Conservation (phyloP, 2,113 vertebrate genomes). For the Lepisosteus oculatus region DNA sequence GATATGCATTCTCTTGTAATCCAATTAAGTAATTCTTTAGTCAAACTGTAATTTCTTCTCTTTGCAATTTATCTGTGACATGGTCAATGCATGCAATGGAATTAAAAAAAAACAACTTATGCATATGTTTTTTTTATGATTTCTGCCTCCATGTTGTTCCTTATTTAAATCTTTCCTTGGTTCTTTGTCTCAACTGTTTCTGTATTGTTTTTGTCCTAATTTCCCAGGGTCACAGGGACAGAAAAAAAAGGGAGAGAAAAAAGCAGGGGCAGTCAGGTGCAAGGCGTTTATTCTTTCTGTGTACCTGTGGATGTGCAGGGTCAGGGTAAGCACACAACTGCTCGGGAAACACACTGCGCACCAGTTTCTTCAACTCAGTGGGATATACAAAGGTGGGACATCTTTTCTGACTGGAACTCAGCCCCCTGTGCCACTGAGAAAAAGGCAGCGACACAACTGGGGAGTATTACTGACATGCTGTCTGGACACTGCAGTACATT, state of each 20-base stretch:
- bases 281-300: not conserved
- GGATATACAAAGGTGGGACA: slow-evolving; percentile 24
- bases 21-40: not conserved
- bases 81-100: too few relatives aligned
- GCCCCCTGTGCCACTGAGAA: slow-evolving; percentile 2
- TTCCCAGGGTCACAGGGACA: not conserved
- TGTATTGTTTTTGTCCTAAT: not conserved
- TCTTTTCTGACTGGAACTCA: not conserved
- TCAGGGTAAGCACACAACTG: slow-evolving; percentile 18
- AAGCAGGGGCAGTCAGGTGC: not conserved
- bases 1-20: not conserved
- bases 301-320: slow-evolving; percentile 18
- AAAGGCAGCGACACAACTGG: not conserved
- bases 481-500: too few relatives aligned
- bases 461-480: not conserved
- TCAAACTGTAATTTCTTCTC: not conserved
- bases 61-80: too few relatives aligned
- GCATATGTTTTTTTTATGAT: not conserved
- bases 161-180: not conserved
- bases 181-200: not conserved
- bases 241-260: not conserved
- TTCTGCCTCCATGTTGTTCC: not conserved
- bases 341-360: slow-evolving; percentile 16
- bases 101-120: not conserved
- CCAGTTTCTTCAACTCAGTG: slow-evolving; percentile 15